Evolutionary conservation across 1,140 invertebrate genomes (phyloP).

Genomic region (Hestina assimilis): DNA sequence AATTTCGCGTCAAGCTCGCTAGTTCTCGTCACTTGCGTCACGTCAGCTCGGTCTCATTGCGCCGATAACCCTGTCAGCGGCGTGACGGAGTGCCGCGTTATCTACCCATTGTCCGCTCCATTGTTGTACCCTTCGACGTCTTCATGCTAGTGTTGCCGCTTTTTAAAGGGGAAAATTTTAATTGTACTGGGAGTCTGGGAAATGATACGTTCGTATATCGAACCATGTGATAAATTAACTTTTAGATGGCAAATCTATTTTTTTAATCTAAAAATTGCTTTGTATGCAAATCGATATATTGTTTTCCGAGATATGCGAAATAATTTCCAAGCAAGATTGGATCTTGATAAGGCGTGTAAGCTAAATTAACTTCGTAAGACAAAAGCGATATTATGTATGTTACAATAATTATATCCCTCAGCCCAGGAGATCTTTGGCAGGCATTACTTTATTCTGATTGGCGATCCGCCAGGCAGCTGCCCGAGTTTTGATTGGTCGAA

Average conservation of each 20-base stretch:
- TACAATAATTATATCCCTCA: conserved; percentile 4
- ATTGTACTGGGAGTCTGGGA: conserved; percentile 16
- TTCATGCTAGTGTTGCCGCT: conserved; percentile 42
- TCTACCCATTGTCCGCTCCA: conserved; percentile 52
- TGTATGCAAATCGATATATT: background rate
- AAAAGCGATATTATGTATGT: background rate
- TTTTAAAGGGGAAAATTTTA: conserved; percentile 32
- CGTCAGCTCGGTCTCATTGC: conserved; percentile 33
- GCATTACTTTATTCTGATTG: conserved; percentile 14
- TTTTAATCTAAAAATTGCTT: background rate
- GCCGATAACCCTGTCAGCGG: conserved; percentile 67
- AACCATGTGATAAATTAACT: background rate
- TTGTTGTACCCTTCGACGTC: conserved; percentile 53
- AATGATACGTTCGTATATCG: conserved; percentile 1
- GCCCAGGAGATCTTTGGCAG: conserved; percentile 6
- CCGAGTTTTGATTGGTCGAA: conserved; percentile 19
- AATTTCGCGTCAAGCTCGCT: background rate
- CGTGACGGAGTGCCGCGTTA: conserved; percentile 65
- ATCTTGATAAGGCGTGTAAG: too few species aligned
- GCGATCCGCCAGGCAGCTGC: conserved; percentile 14
- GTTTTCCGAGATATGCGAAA: too few species aligned
- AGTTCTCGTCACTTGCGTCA: conserved; percentile 5
- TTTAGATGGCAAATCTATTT: background rate
- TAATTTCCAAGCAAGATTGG: too few species aligned
- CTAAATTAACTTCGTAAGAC: background rate